phyloP scores from a whole-genome alignment of 2,113 vertebrate species.

The Platichthys stellatus region DNA sequence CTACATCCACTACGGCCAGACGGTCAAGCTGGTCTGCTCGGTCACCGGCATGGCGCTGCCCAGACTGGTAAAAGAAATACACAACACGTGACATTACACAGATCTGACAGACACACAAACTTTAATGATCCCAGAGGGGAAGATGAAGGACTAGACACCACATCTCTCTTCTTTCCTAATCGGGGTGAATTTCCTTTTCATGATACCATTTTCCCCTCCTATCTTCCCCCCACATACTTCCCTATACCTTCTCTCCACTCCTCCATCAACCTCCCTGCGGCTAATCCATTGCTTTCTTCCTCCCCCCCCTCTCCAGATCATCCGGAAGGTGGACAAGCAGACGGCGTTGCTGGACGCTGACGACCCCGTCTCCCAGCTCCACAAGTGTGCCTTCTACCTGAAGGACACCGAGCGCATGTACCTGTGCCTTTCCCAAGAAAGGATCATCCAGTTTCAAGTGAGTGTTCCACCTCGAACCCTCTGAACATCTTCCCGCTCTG shows the following conservation, averaged over 20 bases:
- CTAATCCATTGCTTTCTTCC: not conserved
- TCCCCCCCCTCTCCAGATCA: conserved; percentile 84
- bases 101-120: too few relatives aligned
- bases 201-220: too few relatives aligned
- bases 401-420: conserved; percentile 99
- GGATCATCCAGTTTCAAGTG: conserved; percentile 99
- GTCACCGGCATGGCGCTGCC: conserved; percentile 99
- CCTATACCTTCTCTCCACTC: too few relatives aligned
- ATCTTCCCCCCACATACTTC: not conserved
- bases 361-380: conserved; percentile 98
- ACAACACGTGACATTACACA: not conserved
- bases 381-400: conserved; percentile 99
- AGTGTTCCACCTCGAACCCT: conserved; percentile 46
- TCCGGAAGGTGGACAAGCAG: conserved; percentile 99
- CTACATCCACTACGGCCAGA: conserved; percentile 99
- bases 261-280: too few relatives aligned
- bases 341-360: conserved; percentile 97
- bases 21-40: conserved; percentile 98
- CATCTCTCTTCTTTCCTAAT: too few relatives aligned
- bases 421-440: conserved; percentile 99
- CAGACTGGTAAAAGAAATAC: conserved; percentile 89
- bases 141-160: too few relatives aligned
- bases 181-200: too few relatives aligned
- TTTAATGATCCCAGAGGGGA: too few relatives aligned
- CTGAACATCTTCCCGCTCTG: not conserved